phyloP scores from a whole-genome alignment of 2,113 vertebrate species.

The Hemibagrus wyckioides region DNA sequence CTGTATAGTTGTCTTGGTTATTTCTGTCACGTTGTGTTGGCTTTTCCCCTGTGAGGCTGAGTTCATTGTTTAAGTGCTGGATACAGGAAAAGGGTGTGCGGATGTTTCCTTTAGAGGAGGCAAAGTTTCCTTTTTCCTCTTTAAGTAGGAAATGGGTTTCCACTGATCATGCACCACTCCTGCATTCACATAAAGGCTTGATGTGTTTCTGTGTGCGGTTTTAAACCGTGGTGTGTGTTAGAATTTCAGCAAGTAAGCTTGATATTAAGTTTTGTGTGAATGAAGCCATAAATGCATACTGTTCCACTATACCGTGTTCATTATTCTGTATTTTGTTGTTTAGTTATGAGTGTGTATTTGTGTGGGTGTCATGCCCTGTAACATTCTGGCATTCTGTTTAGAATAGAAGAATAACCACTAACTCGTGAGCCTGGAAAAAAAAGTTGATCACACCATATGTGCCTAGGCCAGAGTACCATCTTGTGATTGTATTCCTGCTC shows the following conservation, averaged over 20 bases:
- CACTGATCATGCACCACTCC: background rate
- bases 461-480: background rate
- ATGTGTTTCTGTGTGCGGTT: background rate
- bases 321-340: background rate
- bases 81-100: constrained; percentile 80
- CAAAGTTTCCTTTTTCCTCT: constrained; percentile 72
- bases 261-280: background rate
- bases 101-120: constrained; percentile 57
- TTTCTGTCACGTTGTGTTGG: constrained; percentile 18
- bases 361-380: background rate
- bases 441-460: background rate
- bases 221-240: background rate
- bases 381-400: background rate
- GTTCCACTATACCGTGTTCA: background rate
- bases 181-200: background rate
- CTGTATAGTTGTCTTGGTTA: background rate
- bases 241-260: background rate
- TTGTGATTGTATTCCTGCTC: background rate
- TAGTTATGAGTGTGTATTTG: background rate
- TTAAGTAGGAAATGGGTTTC: constrained; percentile 52
- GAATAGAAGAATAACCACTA: no score
- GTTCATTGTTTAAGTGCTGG: constrained; percentile 71
- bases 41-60: constrained; percentile 44
- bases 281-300: background rate
- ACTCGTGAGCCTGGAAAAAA: background rate